Base-by-base conservation (phyloP, 2,113 vertebrate genomes). In the Tiliqua scincoides region DNA sequence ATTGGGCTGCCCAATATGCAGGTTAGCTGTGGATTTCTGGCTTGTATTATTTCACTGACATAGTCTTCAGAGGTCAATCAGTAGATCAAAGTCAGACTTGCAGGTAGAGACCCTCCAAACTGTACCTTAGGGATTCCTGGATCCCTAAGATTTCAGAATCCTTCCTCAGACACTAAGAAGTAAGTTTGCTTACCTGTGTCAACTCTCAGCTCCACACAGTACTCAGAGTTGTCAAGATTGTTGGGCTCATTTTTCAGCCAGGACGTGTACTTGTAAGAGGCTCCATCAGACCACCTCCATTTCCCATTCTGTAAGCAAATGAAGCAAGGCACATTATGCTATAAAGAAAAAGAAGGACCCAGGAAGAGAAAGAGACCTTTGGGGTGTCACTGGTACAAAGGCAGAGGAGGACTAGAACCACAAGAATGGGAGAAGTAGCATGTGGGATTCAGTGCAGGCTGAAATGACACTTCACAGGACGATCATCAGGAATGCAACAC, bases 221-320 rank as follows among this genome's bases (percentile, higher is more conserved):
- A 32, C 32, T 77, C 83, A 57, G 52, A 12, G 0, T 77, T 67
- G 17, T 6, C 21, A 9, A 27, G 54, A 25, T 85, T 85, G 48
- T 85, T 62, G 21, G 83, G 83, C n/a, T 85, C 62, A 23, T 37
- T 4, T 32, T 1, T 37, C 83, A 85, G 77, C 83, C 83, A 85
- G 23, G 74, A 17, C 52, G 67, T 85, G 62, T 85, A 85, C 62
- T 85, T 85, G 83, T 77, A 85, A 17, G 30, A 40, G 10, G 83
- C 67, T 67, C 37, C 83, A 37, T 85, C 83, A 85, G 83, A 61
- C 73, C 83, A 77, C 25, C 74, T 77, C 83, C 83, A 85, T 35
- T 21, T 85, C 73, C 83, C 25, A n/a, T 40, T 85, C 83, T 85
- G 62, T 27, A 30, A 10, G n/a, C n/a, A 52, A 52, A 61, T 3